These are phyloP conservation scores for Agonopterix heracliana DNA, from an alignment of 2,888 invertebrate species.

Conservation along the genomic window DNA sequence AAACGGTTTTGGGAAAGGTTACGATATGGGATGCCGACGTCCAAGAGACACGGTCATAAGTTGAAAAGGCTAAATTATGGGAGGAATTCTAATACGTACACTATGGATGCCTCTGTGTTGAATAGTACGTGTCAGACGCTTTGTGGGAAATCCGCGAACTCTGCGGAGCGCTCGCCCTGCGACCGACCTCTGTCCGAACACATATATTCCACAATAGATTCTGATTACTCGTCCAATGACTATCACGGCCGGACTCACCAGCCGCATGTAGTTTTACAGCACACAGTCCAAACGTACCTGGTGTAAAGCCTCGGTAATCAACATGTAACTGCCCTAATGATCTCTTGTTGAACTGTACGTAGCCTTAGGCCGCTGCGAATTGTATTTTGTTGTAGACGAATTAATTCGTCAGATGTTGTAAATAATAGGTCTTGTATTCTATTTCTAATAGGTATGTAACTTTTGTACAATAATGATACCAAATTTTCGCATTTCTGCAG, in stretches of 20 bases:
- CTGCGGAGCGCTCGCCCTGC: conserved; percentile 76
- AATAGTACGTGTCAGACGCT: conserved; percentile 79
- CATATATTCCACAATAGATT: conserved; percentile 93
- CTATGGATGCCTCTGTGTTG: conserved; percentile 81
- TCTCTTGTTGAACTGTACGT: conserved; percentile 55
- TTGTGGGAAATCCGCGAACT: conserved; percentile 71
- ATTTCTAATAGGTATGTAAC: conserved; percentile 52
- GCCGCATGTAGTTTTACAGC: conserved; percentile 66
- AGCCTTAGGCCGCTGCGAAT: conserved; percentile 50
- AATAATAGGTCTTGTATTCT: conserved; percentile 56
- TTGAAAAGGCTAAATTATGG: conserved; percentile 81
- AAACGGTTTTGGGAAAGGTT: conserved; percentile 96
- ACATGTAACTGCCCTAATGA: conserved; percentile 21
- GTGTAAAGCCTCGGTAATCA: conserved; percentile 22
- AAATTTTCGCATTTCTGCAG: conserved; percentile 69
- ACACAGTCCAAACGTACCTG: conserved; percentile 72
- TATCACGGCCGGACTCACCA: conserved; percentile 59
- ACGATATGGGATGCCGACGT: conserved; percentile 91
- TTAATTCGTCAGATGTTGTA: conserved; percentile 55
- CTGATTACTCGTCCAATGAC: conserved; percentile 85
- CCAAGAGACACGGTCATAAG: conserved; percentile 78
- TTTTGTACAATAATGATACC: conserved; percentile 75
- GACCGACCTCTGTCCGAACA: conserved; percentile 89
- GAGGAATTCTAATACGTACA: conserved; percentile 90
- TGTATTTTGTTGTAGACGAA: conserved; percentile 52